phyloP scores from a whole-genome alignment of 2,888 invertebrate genomes.

The Parnassius orleans region DNA sequence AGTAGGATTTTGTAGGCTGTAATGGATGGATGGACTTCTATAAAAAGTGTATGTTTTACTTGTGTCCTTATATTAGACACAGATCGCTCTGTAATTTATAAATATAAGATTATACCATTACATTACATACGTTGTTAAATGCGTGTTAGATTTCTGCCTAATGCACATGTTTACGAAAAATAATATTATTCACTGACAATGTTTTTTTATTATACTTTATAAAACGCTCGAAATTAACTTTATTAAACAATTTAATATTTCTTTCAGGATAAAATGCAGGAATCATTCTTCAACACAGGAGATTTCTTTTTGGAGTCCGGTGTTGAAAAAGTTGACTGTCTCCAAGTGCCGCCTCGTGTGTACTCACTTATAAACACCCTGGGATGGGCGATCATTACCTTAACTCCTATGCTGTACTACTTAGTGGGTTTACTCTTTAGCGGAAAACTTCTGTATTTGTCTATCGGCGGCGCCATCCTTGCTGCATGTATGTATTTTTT shows the following conservation, averaged over 20 bases:
- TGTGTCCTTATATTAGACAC: no score
- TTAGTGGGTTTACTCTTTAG: slow-evolving; percentile 84
- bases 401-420: slow-evolving; percentile 87
- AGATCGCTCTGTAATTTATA: no score
- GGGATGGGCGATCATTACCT: slow-evolving; percentile 85
- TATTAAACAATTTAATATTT: slow-evolving; percentile 5
- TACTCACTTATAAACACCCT: slow-evolving; percentile 86
- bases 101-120: no score
- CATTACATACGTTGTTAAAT: no score
- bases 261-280: slow-evolving; percentile 86
- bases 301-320: slow-evolving; percentile 90
- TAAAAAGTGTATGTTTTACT: no score
- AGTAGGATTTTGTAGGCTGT: no score
- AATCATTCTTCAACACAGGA: slow-evolving; percentile 87
- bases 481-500: slow-evolving; percentile 85
- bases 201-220: no score
- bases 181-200: no score
- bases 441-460: slow-evolving; percentile 86
- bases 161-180: no score
- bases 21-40: no score
- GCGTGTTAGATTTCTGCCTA: no score
- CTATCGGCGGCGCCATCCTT: slow-evolving; percentile 85
- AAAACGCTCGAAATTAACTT: no score
- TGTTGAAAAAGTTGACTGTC: slow-evolving; percentile 82
- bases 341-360: slow-evolving; percentile 80